Base-by-base conservation (phyloP, 2,113 vertebrate species). In the Panurus biarmicus region DNA sequence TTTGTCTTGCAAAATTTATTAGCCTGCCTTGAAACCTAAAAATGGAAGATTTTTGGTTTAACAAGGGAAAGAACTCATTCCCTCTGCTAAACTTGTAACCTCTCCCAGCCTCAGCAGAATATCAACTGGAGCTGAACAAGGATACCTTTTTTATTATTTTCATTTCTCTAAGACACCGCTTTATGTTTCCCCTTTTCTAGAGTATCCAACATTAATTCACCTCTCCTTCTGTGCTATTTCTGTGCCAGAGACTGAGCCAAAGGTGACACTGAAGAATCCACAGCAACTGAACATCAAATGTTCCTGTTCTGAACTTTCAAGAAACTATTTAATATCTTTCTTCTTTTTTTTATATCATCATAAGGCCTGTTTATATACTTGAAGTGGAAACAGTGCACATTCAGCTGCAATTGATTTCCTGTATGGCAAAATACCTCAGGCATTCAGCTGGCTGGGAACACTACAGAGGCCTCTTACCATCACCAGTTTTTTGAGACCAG, bases 351-450 rank as follows among this genome's bases (percentile, higher is more conserved):
- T 13, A 62, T 91, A 93, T 80, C 82, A 80, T 87, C 85, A 90
- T 80, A 96, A 95, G 87, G 84, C 80, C 38, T 76, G 85, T 94
- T 95, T 90, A 95, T 86, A 88, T 94, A 81, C 74, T 94, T 96
- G 79, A 74, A 87, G 74, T 91, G 38, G 86, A 94, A 96, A 90
- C 67, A 62, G 82, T 54, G 78, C 94, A 96, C 95, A 96, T 97
- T 96, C 96, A 97, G 96, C 96, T 97, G 95, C 94, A 97, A 96
- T 75, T 97, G 88, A 96, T 97, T 98, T 98, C 97, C 98, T 97
- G 96, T 96, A 96, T 90, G 96, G 96, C 92, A 94, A 94, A 95
- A 95, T 94, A 92, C 76, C 95, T 95, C 83, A 93, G 86, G 94
- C 96, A 91, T 94, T 97, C 89, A 96, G 85, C 96, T 97, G 96